Percentiles rank a stretch among this genome's conserved stretches.
These are phyloP conservation scores for Asarcornis scutulata DNA, from an alignment of 2,113 vertebrate species.

Conservation along the genomic window DNA sequence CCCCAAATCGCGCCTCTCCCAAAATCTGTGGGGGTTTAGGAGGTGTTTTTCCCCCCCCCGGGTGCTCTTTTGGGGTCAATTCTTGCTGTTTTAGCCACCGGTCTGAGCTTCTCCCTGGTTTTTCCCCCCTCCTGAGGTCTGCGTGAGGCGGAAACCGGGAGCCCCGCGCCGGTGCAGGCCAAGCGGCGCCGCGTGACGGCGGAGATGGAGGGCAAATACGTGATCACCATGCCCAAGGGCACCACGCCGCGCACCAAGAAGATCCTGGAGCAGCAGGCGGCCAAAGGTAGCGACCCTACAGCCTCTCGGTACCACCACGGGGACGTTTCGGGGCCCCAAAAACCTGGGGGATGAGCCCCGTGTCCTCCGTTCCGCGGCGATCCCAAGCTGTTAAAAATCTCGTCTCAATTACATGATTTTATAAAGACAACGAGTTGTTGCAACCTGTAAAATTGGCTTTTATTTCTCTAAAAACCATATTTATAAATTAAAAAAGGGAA, in stretches of 20 bases:
- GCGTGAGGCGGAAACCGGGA: slow-evolving; percentile 73
- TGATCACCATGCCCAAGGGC: slow-evolving; percentile 96
- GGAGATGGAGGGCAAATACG: slow-evolving; percentile 96
- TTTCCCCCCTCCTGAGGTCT: slow-evolving; percentile 53
- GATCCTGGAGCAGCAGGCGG: slow-evolving; percentile 92
- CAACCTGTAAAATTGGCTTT: fast-evolving
- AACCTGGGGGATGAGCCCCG: too few relatives aligned
- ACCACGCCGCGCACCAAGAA: slow-evolving; percentile 88
- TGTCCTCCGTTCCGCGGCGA: too few relatives aligned
- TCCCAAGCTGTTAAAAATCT: too few relatives aligned
- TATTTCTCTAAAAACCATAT: fast-evolving
- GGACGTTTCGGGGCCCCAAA: too few relatives aligned
- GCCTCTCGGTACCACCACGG: too few relatives aligned
- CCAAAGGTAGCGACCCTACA: slow-evolving; percentile 79
- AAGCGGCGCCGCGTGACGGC: slow-evolving; percentile 90
- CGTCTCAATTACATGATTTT: too few relatives aligned
- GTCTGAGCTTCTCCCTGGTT: background rate
- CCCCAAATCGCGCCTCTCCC: too few relatives aligned
- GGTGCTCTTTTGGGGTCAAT: too few relatives aligned
- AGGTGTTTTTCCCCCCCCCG: too few relatives aligned
- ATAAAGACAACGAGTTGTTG: too few relatives aligned
- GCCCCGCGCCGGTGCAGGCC: slow-evolving; percentile 56
- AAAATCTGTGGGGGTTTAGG: too few relatives aligned
- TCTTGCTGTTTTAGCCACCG: background rate
- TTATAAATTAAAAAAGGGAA: too few relatives aligned